Evolutionary conservation across 2,888 invertebrate genomes (phyloP).

Genomic region (Callyntrura guangdongensis): DNA sequence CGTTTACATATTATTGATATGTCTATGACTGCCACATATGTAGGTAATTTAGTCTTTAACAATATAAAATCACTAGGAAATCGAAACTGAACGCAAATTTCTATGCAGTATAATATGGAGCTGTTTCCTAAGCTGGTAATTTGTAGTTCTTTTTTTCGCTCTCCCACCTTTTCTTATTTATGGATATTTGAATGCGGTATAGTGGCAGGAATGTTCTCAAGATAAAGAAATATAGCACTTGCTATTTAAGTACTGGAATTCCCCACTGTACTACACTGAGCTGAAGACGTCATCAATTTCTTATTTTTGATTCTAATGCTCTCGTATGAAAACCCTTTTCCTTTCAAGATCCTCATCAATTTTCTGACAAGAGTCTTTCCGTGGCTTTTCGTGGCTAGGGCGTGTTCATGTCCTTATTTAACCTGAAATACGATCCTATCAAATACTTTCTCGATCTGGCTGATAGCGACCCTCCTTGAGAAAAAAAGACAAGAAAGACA

Average conservation of each 20-base stretch:
- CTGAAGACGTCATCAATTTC: slow-evolving; percentile 59
- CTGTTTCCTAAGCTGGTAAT: no score
- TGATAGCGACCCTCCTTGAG: not conserved
- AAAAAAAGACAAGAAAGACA: not conserved
- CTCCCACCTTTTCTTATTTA: not conserved
- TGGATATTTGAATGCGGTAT: no score
- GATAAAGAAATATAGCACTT: not conserved
- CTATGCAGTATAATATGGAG: slow-evolving; percentile 37
- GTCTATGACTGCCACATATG: no score
- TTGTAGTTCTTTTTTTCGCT: not conserved
- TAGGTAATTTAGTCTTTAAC: no score
- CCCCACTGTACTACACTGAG: slow-evolving; percentile 10
- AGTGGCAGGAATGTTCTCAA: no score
- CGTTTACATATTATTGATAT: no score
- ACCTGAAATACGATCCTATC: slow-evolving; percentile 60
- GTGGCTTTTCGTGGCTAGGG: no score
- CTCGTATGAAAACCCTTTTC: not conserved
- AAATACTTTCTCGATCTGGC: not conserved
- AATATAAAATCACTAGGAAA: not conserved
- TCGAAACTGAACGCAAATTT: not conserved
- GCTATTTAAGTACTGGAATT: not conserved
- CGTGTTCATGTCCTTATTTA: slow-evolving; percentile 35
- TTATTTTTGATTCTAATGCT: slow-evolving; percentile 3
- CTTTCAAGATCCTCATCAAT: not conserved
- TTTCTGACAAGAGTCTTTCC: not conserved